A percentile compares a stretch with the other conserved stretches of the same genome.
Conservation (phyloP, 2,797 vertebrate genomes). For the Chelon auratus region DNA sequence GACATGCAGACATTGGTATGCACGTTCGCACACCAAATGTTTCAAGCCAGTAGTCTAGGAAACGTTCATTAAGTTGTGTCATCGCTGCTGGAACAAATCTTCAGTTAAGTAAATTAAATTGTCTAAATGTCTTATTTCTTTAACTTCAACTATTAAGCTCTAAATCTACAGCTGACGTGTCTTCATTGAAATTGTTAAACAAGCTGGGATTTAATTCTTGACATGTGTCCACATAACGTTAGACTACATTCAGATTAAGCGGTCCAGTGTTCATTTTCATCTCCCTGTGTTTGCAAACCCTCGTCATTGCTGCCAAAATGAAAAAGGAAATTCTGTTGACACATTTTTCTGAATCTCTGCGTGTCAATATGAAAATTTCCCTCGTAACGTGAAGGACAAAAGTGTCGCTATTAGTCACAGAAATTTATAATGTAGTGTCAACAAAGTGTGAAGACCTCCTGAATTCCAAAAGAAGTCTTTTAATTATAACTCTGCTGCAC, state of each 20-base stretch:
- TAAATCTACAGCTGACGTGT: conserved; percentile 20
- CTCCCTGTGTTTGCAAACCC: conserved; percentile 60
- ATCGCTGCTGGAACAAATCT: conserved; percentile 6
- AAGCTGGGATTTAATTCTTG: conserved; percentile 8
- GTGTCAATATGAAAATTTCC: conserved; percentile 30
- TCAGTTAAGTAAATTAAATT: conserved; percentile 4
- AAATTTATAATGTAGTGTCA: conserved; percentile 40
- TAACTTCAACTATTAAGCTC: conserved; percentile 15
- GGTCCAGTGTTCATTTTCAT: conserved; percentile 51
- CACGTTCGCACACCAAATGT: conserved; percentile 1
- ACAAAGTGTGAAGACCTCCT: background rate
- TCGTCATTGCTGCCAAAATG: conserved; percentile 33
- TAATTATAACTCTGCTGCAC: conserved; percentile 4
- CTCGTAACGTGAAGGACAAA: background rate
- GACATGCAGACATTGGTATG: conserved; percentile 3
- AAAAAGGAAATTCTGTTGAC: conserved; percentile 45
- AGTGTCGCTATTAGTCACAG: conserved; percentile 38
- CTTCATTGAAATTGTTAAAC: conserved; percentile 19
- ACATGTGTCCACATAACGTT: conserved; percentile 15
- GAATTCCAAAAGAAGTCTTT: background rate
- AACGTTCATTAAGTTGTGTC: conserved; percentile 21
- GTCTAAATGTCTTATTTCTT: background rate
- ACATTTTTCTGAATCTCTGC: conserved; percentile 41
- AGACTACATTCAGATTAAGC: conserved; percentile 31
- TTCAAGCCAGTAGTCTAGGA: conserved; percentile 6